A percentile compares a stretch with the other conserved stretches of the same genome.
phyloP scores from a whole-genome alignment of 2,113 vertebrate species.

The Channa argus region DNA sequence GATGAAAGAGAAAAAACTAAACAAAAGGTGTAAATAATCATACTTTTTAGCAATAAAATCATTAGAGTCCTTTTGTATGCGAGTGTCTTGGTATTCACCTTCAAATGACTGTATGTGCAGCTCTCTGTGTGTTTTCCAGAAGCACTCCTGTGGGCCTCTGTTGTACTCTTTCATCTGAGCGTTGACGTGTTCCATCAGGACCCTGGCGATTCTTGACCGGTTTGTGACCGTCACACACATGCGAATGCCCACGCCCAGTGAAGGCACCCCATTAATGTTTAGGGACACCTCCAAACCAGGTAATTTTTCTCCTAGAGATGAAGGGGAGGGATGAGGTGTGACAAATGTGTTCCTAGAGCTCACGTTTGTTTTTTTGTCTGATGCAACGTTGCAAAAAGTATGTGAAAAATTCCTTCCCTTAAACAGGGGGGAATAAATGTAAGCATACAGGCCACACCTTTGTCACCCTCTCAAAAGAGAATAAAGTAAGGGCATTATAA shows the following conservation, averaged over 20 bases:
- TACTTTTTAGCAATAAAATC: too few relatives aligned
- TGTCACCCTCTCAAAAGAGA: too few relatives aligned
- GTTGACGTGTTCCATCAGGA: conserved; percentile 54
- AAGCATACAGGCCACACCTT: too few relatives aligned
- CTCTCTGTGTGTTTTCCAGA: conserved; percentile 53
- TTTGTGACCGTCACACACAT: conserved; percentile 64
- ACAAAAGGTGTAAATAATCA: background rate
- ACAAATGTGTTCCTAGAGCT: background rate
- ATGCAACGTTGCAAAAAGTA: too few relatives aligned
- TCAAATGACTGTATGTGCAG: conserved; percentile 41
- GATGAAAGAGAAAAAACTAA: background rate
- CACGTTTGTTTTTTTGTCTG: too few relatives aligned
- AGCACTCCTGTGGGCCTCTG: conserved; percentile 33
- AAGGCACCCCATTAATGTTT: conserved; percentile 22
- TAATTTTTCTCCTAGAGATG: background rate
- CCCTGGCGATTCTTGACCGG: background rate
- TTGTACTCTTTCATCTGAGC: conserved; percentile 73
- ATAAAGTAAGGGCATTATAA: too few relatives aligned
- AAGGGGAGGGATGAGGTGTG: background rate
- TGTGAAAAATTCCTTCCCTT: too few relatives aligned
- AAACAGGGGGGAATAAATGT: too few relatives aligned
- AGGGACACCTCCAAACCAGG: conserved; percentile 62
- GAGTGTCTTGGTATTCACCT: conserved; percentile 50
- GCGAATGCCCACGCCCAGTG: conserved; percentile 52
- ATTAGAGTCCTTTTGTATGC: too few relatives aligned